phyloP scores from a whole-genome alignment of 2,888 invertebrate genomes.

The Microctonus aethiopoides region DNA sequence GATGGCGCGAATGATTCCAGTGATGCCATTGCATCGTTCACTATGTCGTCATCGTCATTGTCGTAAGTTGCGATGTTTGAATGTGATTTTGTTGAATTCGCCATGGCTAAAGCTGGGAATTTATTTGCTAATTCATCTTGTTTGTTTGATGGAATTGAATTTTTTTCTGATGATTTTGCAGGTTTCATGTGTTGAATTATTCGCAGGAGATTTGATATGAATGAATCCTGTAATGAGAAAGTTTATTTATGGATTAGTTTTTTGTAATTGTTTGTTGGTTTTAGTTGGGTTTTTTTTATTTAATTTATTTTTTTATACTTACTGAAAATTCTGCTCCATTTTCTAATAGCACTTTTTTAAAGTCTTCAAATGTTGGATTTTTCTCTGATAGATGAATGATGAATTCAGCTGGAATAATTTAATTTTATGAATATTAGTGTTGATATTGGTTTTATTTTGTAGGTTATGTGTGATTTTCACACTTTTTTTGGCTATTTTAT shows the following conservation, averaged over 20 bases:
- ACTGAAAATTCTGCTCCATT: conserved; percentile 95
- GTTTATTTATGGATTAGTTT: conserved; percentile 8
- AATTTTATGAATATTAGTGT: conserved; percentile 2
- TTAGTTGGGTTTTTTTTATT: too few species aligned
- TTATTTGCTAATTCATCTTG: conserved; percentile 74
- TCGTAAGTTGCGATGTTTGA: conserved; percentile 42
- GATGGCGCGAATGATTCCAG: conserved; percentile 87
- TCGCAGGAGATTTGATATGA: conserved; percentile 90
- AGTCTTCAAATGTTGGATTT: conserved; percentile 85
- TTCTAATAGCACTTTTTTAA: conserved; percentile 87
- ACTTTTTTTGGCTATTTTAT: too few species aligned
- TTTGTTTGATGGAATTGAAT: conserved; percentile 53
- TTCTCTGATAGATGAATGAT: conserved; percentile 94
- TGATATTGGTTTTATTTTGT: background rate
- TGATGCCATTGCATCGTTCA: conserved; percentile 87
- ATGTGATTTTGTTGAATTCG: conserved; percentile 75
- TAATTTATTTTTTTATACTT: too few species aligned
- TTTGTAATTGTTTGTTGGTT: background rate
- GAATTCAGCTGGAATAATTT: conserved; percentile 87
- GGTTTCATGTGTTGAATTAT: conserved; percentile 97
- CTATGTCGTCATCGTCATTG: conserved; percentile 67
- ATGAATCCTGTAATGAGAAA: conserved; percentile 77
- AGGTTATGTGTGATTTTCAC: too few species aligned
- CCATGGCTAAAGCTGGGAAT: conserved; percentile 85
- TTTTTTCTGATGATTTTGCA: conserved; percentile 53